These are phyloP conservation scores for Charanyca ferruginea DNA, from an alignment of 2,888 invertebrate species.

Conservation along the genomic window DNA sequence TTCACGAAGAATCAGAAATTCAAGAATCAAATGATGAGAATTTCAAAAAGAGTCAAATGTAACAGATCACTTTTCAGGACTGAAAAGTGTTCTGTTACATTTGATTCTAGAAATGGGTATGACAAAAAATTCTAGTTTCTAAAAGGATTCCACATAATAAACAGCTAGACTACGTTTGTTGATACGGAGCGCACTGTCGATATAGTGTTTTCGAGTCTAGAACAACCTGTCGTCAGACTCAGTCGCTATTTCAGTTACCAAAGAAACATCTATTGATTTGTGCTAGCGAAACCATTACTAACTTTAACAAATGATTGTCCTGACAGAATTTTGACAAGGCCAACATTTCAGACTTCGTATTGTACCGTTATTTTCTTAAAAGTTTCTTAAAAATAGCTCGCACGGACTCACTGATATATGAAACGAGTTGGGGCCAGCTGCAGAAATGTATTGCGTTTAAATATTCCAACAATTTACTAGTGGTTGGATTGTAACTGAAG, in stretches of 20 bases:
- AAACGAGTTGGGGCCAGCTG: constrained; percentile 45
- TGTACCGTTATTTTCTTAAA: constrained; percentile 30
- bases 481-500: constrained; percentile 4
- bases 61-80: too few species aligned
- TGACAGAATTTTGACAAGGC: constrained; percentile 29
- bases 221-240: background rate
- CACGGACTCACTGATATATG: constrained; percentile 48
- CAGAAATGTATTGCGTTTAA: constrained; percentile 51
- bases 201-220: too few species aligned
- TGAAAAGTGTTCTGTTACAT: too few species aligned
- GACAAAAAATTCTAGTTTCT: too few species aligned
- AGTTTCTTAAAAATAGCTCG: constrained; percentile 36
- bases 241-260: background rate
- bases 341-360: constrained; percentile 31
- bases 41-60: too few species aligned
- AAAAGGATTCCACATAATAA: too few species aligned
- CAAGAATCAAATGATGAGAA: too few species aligned
- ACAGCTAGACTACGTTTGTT: too few species aligned
- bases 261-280: background rate
- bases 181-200: too few species aligned
- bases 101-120: too few species aligned
- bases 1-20: too few species aligned
- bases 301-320: constrained; percentile 36
- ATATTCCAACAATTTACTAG: constrained; percentile 40
- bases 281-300: background rate